Conservation (phyloP, 2,888 invertebrate genomes). For the Cacoxenus indagator region DNA sequence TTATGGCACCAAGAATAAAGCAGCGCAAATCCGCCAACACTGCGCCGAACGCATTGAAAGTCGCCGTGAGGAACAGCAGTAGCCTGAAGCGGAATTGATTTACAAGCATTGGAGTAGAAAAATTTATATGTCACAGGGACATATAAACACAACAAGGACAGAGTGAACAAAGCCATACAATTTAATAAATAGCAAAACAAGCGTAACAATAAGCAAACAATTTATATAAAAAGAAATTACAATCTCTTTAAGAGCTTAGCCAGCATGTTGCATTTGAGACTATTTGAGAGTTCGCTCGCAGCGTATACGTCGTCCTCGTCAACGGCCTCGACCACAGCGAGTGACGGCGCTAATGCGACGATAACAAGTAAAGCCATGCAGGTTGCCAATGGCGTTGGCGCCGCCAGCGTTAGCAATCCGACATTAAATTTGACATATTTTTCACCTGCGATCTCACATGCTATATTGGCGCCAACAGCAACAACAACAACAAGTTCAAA, state of each 20-base stretch:
- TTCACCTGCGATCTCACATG: constrained; percentile 64
- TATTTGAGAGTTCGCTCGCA: constrained; percentile 53
- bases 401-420: constrained; percentile 27
- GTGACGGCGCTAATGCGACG: neutral
- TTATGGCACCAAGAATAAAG: constrained; percentile 31
- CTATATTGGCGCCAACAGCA: constrained; percentile 63
- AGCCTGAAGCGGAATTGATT: constrained; percentile 15
- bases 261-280: constrained; percentile 52
- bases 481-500: constrained; percentile 34
- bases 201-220: neutral
- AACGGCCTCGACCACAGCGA: neutral
- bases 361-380: constrained; percentile 31
- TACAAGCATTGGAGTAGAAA: neutral
- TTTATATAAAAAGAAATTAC: neutral
- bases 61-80: neutral
- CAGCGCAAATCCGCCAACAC: constrained; percentile 10
- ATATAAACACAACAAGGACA: neutral
- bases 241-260: neutral
- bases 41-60: neutral
- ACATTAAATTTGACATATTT: constrained; percentile 57
- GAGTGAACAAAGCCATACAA: neutral
- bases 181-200: neutral
- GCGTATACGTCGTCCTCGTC: constrained; percentile 38
- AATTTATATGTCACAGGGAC: too few relatives aligned
- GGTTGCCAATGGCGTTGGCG: constrained; percentile 18